These are phyloP conservation scores for Elmis aenea DNA, from an alignment of 2,888 invertebrate species.

Conservation along the genomic window DNA sequence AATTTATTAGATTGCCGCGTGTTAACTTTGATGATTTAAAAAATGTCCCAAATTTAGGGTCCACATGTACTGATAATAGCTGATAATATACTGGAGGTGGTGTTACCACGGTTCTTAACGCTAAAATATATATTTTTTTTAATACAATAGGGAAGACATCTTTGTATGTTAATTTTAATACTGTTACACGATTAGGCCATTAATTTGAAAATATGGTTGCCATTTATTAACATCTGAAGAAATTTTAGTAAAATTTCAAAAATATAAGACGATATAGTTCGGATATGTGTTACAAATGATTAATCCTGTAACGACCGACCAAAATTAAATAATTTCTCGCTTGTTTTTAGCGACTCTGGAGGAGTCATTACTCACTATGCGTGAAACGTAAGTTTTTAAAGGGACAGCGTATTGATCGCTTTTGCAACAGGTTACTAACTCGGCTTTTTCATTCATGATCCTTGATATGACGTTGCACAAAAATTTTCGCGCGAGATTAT, in stretches of 20 bases:
- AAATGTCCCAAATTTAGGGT: no score
- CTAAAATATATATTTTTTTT: no score
- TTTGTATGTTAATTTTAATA: constrained; percentile 23
- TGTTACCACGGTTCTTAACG: no score
- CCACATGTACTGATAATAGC: no score
- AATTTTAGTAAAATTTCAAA: constrained; percentile 8
- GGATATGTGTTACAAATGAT: constrained; percentile 11
- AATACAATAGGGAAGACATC: constrained; percentile 22
- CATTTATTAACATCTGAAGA: constrained; percentile 18
- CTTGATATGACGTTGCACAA: constrained; percentile 2
- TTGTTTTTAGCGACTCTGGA: no score
- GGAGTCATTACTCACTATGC: no score
- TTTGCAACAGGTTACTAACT: constrained; percentile 21
- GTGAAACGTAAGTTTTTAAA: no score
- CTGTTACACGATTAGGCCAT: constrained; percentile 19
- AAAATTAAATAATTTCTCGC: constrained; percentile 4
- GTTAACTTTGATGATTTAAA: no score
- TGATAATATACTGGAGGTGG: no score
- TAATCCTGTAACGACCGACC: background rate
- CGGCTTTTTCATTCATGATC: constrained; percentile 13
- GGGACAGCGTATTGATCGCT: constrained; percentile 14
- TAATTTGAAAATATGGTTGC: constrained; percentile 21
- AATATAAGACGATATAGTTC: constrained; percentile 6
- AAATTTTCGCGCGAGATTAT: constrained; percentile 8
- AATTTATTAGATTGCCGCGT: no score